Evolutionary conservation across 2,797 vertebrate species (phyloP).

Genomic region (Nothura maculosa): DNA sequence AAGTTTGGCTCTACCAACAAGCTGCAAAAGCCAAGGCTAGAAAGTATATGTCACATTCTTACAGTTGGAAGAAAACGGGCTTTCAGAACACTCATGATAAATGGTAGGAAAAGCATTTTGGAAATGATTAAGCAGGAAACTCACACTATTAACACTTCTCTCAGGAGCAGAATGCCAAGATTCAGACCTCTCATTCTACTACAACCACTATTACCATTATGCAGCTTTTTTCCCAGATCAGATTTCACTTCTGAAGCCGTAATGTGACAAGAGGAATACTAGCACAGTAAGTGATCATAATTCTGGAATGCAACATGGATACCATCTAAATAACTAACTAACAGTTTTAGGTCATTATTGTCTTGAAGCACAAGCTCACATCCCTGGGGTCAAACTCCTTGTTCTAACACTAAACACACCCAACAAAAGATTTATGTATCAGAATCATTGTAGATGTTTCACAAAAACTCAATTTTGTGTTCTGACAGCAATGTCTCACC

Average conservation of each 20-base stretch:
- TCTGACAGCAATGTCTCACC: neutral
- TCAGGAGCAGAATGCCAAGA: neutral
- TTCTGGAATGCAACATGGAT: neutral
- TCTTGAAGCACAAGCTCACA: neutral
- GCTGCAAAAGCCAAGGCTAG: neutral
- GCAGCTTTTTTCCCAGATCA: neutral
- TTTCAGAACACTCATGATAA: neutral
- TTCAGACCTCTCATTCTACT: neutral
- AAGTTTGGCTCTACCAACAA: neutral
- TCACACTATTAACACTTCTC: neutral
- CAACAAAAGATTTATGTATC: neutral
- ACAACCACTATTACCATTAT: neutral
- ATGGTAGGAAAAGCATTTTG: rapidly evolving
- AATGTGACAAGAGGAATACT: neutral
- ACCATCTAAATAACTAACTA: neutral
- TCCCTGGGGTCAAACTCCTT: neutral
- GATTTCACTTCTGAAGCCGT: neutral
- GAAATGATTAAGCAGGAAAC: neutral
- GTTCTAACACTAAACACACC: neutral
- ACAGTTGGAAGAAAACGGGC: neutral
- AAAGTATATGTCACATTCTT: neutral
- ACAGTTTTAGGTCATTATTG: neutral
- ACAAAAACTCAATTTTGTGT: neutral
- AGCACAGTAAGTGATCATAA: neutral
- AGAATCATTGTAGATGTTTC: neutral